A percentile compares a stretch with the other conserved stretches of the same genome.
Conservation (phyloP, 2,113 vertebrate species). For the Brachypodius melanocephalos region DNA sequence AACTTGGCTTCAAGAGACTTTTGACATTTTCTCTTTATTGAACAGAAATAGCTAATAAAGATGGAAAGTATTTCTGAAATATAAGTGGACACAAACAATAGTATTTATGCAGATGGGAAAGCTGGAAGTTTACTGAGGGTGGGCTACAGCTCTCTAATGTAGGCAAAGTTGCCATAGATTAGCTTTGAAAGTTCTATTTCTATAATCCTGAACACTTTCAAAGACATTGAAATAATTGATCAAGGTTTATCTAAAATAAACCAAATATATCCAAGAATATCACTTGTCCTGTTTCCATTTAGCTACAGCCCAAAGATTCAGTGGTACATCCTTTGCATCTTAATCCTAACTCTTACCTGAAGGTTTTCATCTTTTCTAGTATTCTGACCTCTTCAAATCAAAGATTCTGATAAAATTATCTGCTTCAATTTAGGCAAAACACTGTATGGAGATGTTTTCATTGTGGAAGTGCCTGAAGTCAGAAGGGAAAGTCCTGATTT, state of each 20-base stretch:
- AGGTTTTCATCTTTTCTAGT: neutral
- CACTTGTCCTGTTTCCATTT: neutral
- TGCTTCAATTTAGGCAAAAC: conserved; percentile 58
- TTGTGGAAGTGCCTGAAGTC: conserved; percentile 56
- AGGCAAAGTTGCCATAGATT: neutral
- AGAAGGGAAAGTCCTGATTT: conserved; percentile 1
- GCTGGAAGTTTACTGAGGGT: neutral
- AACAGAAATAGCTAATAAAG: neutral
- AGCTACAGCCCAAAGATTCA: neutral
- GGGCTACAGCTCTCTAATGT: neutral
- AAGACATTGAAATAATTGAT: neutral
- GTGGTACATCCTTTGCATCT: neutral
- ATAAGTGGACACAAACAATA: neutral
- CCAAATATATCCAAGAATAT: neutral
- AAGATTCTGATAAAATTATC: neutral
- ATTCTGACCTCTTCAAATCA: neutral
- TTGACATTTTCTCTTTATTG: neutral
- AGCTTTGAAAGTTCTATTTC: neutral
- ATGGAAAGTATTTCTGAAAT: neutral
- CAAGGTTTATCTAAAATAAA: neutral
- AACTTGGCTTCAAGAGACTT: neutral
- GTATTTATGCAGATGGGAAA: neutral
- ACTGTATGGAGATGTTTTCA: conserved; percentile 56
- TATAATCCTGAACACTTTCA: neutral
- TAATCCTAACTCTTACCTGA: neutral